These are phyloP conservation scores for Sitobion miscanthi DNA, from an alignment of 1,140 invertebrate species.

Conservation along the genomic window DNA sequence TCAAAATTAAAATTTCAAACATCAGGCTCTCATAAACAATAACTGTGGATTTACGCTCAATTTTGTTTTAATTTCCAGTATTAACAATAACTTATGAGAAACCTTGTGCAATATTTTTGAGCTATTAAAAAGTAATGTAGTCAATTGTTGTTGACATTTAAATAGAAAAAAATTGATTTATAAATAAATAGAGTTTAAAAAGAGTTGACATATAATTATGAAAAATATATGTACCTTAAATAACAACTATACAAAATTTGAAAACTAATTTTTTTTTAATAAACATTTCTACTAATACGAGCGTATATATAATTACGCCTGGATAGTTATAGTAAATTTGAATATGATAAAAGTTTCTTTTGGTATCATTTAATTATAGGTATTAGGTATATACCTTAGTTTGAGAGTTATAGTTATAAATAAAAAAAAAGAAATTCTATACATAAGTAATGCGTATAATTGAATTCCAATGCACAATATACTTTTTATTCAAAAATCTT, in stretches of 20 bases:
- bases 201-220: too few species aligned
- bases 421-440: neutral
- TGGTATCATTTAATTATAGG: neutral
- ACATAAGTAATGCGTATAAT: conserved; percentile 29
- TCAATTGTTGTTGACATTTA: too few species aligned
- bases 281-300: neutral
- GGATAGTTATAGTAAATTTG: neutral
- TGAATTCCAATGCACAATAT: neutral
- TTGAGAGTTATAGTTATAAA: neutral
- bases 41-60: too few species aligned
- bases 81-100: too few species aligned
- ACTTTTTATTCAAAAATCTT: neutral
- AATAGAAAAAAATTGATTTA: too few species aligned
- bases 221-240: neutral
- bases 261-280: conserved; percentile 10
- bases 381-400: neutral
- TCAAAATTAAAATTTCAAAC: too few species aligned
- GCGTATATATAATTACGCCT: neutral
- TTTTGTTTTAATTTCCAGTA: too few species aligned
- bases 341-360: conserved; percentile 4
- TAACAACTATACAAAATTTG: neutral
- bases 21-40: too few species aligned
- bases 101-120: too few species aligned
- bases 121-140: too few species aligned
- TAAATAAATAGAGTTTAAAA: too few species aligned